Percentiles rank a stretch among this genome's conserved stretches.
phyloP scores from a whole-genome alignment of 2,797 vertebrate genomes.

The Anas bahamensis region DNA sequence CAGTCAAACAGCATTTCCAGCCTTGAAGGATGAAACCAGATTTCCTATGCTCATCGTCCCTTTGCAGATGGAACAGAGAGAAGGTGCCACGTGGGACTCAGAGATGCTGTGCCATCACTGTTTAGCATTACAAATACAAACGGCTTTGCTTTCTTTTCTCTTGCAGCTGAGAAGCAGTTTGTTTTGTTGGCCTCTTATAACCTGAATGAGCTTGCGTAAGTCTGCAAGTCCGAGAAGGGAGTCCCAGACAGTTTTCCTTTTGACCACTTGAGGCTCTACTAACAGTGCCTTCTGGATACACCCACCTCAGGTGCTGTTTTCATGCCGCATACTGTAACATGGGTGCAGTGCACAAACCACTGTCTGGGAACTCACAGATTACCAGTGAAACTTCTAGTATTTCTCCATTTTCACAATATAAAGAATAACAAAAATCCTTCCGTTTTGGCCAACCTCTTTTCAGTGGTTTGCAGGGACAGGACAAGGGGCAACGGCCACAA shows the following conservation, averaged over 20 bases:
- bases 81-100: rapidly evolving
- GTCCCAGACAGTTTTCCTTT: rapidly evolving
- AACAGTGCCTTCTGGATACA: not conserved
- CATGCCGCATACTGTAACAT: rapidly evolving
- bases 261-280: not conserved
- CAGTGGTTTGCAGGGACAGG: no score
- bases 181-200: not conserved
- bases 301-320: not conserved
- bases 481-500: no score
- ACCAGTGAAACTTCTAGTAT: rapidly evolving
- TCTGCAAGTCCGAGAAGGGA: not conserved
- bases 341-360: rapidly evolving
- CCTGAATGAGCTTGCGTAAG: not conserved
- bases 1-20: not conserved
- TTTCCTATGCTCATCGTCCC: not conserved
- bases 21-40: not conserved
- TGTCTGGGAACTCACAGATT: not conserved
- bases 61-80: not conserved
- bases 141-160: not conserved
- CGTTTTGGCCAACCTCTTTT: no score
- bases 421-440: not conserved
- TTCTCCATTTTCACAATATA: not conserved
- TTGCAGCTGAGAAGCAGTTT: not conserved
- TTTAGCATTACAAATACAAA: rapidly evolving
- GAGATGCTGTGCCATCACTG: not conserved